Evolutionary conservation across 1,140 invertebrate genomes (phyloP).

Genomic region (Lepidurus couesii): DNA sequence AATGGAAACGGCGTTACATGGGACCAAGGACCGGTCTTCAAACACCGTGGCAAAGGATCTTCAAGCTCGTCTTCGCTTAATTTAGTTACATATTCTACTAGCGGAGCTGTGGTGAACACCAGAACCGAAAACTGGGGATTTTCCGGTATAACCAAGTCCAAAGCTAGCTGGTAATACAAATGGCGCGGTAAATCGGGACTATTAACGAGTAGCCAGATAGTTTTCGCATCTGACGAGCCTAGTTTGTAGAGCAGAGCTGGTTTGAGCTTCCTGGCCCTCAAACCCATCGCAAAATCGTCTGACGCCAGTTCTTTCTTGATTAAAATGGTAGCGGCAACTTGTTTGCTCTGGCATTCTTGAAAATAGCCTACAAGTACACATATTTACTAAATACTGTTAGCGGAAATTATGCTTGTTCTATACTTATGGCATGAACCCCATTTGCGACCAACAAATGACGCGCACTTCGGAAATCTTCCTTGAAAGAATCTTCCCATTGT

Average conservation of each 20-base stretch:
- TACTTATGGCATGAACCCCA: neutral
- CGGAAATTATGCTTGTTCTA: neutral
- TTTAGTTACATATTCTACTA: neutral
- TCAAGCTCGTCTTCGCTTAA: neutral
- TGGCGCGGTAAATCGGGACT: neutral
- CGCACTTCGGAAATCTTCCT: neutral
- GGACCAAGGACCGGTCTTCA: neutral
- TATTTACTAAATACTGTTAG: neutral
- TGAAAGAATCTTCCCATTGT: neutral
- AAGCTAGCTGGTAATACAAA: neutral
- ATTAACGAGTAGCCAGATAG: neutral
- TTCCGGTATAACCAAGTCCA: neutral
- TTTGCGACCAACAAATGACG: neutral
- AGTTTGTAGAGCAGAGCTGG: neutral
- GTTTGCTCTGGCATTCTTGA: neutral
- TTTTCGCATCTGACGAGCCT: neutral
- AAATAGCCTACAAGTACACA: neutral
- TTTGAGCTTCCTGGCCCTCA: neutral
- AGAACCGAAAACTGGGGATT: neutral
- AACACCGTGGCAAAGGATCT: neutral
- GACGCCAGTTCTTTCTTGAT: slow-evolving; percentile 1
- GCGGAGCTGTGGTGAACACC: neutral
- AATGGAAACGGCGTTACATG: neutral
- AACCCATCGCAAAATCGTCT: neutral
- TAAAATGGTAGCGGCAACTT: neutral